Evolutionary conservation across 2,888 invertebrate genomes (phyloP), one percentile per base, ranked within the genome.

Genomic region (Cheilosia variabilis): DNA sequence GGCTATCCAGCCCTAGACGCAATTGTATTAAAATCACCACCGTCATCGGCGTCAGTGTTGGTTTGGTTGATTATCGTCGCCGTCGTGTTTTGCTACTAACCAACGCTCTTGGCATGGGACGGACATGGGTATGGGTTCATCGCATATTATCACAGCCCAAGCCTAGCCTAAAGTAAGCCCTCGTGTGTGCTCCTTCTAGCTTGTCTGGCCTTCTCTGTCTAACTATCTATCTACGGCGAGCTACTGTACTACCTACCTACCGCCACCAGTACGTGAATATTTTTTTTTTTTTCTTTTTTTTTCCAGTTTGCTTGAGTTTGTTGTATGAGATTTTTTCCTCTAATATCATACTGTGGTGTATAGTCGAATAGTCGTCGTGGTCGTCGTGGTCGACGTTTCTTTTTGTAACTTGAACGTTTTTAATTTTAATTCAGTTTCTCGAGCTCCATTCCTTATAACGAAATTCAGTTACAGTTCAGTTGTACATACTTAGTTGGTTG

Each of bases 301-400:
- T 24, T 34, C 62, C 47, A 66, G 65, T 65, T 76, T 52, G 24
- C 57, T 22, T 58, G 43, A 58, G 68, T 62, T 77, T 77, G 62
- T 69, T 63, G 43, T 47, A 34, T 57, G 65, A 55, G 65, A 75
- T 75, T 75, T 75, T 62, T 27, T 57, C 24, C 65, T 50, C 65
- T 47, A 47, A 65, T 57, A 57, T 50, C 19, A 55, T 73, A 34
- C 45, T 63, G 22, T 37, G 22, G 55, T 37, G 45, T 53, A 31
- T 31, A 63, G 65, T 65, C 37, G 75, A 65, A 50, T 47, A 57
- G 63, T 65, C 65, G 65, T 65, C 57, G 75, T 57, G 57, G 63
- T 65, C 65, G 65, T 65, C 57, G 75, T 57, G 57, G 63, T 57
- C 65, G 73, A 55, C 43, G 65, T 75, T 47, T 65, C 37, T 47